These are phyloP conservation scores for Sitophilus oryzae DNA, from an alignment of 1,140 invertebrate genomes.

Conservation along the genomic window DNA sequence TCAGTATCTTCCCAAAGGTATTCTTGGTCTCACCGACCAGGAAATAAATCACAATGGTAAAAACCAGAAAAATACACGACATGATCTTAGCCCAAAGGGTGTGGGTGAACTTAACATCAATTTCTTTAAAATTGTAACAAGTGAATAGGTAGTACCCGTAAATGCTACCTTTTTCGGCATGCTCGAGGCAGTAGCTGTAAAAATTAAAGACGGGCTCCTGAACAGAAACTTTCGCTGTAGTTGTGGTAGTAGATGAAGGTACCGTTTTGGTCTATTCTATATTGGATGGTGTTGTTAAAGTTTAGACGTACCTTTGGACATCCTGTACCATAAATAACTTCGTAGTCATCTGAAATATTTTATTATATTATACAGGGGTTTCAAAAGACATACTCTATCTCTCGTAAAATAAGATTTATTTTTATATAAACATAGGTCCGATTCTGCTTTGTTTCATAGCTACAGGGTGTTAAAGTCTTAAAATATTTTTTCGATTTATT, in stretches of 20 bases:
- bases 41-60: constrained; percentile 41
- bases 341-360: constrained; percentile 13
- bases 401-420: no score
- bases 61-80: constrained; percentile 39
- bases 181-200: constrained; percentile 31
- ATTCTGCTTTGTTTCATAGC: no score
- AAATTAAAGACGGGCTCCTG: constrained; percentile 7
- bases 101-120: constrained; percentile 21
- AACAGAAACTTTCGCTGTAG: neutral
- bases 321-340: constrained; percentile 9
- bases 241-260: constrained; percentile 12
- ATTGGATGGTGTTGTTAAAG: constrained; percentile 5
- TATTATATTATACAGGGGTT: no score
- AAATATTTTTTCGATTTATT: no score
- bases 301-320: constrained; percentile 1
- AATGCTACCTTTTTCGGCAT: constrained; percentile 15
- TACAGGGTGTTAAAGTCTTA: no score
- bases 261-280: constrained; percentile 17
- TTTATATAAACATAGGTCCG: no score
- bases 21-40: constrained; percentile 38
- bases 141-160: constrained; percentile 22
- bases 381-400: no score
- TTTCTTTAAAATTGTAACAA: constrained; percentile 1
- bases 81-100: constrained; percentile 34
- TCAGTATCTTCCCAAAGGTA: constrained; percentile 41